Evolutionary conservation across 2,888 invertebrate species (phyloP).

Genomic region (Tortrix viridana): DNA sequence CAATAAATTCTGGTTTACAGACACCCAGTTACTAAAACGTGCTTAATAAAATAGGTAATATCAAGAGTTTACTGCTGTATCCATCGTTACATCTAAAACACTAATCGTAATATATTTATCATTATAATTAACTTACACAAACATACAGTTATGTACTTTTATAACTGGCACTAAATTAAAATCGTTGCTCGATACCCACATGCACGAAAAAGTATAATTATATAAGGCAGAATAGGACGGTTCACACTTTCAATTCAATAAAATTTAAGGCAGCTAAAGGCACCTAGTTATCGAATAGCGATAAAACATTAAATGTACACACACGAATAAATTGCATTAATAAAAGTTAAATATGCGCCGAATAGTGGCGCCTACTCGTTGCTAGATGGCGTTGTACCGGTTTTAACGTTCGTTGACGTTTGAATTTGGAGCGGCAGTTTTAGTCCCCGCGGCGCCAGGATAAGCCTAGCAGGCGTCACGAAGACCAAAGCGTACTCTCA

Average conservation of each 20-base stretch:
- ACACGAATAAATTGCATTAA: slow-evolving; percentile 43
- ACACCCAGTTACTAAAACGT: slow-evolving; percentile 31
- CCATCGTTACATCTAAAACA: slow-evolving; percentile 19
- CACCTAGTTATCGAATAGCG: slow-evolving; percentile 53
- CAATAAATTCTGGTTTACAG: slow-evolving; percentile 46
- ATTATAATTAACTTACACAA: slow-evolving; percentile 33
- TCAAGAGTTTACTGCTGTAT: slow-evolving; percentile 19
- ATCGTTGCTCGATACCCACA: slow-evolving; percentile 74
- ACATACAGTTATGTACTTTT: slow-evolving; percentile 64
- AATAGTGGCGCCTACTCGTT: slow-evolving; percentile 52
- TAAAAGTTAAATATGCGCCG: slow-evolving; percentile 25
- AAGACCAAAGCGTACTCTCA: slow-evolving; percentile 83
- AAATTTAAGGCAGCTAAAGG: slow-evolving; percentile 73
- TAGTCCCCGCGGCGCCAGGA: slow-evolving; percentile 79
- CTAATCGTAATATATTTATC: slow-evolving; percentile 20
- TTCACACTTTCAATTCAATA: slow-evolving; percentile 53
- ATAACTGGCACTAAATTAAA: slow-evolving; percentile 72
- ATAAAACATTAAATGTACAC: slow-evolving; percentile 48
- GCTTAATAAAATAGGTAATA: slow-evolving; percentile 20
- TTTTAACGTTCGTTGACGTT: slow-evolving; percentile 48
- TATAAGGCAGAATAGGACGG: slow-evolving; percentile 77
- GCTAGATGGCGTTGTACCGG: slow-evolving; percentile 64
- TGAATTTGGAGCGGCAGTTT: slow-evolving; percentile 57
- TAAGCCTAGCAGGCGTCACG: slow-evolving; percentile 77
- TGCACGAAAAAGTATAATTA: slow-evolving; percentile 47